Percentiles rank a stretch among this genome's conserved stretches.
Evolutionary conservation across 2,888 invertebrate species (phyloP).

Genomic region (Ametastegia equiseti): DNA sequence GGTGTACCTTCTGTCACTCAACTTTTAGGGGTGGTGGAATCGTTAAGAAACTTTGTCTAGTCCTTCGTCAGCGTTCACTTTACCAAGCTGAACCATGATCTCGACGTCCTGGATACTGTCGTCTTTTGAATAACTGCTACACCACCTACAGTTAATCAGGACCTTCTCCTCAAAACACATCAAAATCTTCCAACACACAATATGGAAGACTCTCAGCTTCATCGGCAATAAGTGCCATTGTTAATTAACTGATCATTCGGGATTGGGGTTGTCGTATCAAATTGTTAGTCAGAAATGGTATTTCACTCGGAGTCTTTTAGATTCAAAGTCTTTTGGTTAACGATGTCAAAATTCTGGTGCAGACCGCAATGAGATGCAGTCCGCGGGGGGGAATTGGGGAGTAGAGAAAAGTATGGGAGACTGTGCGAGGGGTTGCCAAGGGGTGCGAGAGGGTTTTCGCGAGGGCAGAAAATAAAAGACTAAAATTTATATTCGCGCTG

Average conservation of each 20-base stretch:
- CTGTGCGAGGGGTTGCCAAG: background rate
- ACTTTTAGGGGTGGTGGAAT: slow-evolving; percentile 18
- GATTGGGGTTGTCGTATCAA: background rate
- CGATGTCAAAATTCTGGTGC: background rate
- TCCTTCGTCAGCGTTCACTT: slow-evolving; percentile 37
- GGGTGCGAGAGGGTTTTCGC: background rate
- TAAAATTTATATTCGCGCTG: slow-evolving; percentile 72
- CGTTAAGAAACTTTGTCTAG: slow-evolving; percentile 30
- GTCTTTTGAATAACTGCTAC: background rate
- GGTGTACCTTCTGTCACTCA: slow-evolving; percentile 33
- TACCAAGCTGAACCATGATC: slow-evolving; percentile 8
- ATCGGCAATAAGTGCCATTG: background rate
- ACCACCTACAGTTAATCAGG: background rate
- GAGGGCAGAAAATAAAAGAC: slow-evolving; percentile 63
- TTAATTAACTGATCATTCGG: background rate
- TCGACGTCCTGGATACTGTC: background rate
- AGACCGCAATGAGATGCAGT: slow-evolving; percentile 32
- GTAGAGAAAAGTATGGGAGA: background rate
- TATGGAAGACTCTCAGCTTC: background rate
- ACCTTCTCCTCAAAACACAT: background rate
- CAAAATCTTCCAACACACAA: too few relatives aligned
- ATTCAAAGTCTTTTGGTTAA: background rate
- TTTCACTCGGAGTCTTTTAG: background rate
- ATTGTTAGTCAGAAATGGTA: too few relatives aligned
- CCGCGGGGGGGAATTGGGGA: background rate